These are phyloP conservation scores for Ethmia dodecea DNA, from an alignment of 2,888 invertebrate species.

Conservation along the genomic window DNA sequence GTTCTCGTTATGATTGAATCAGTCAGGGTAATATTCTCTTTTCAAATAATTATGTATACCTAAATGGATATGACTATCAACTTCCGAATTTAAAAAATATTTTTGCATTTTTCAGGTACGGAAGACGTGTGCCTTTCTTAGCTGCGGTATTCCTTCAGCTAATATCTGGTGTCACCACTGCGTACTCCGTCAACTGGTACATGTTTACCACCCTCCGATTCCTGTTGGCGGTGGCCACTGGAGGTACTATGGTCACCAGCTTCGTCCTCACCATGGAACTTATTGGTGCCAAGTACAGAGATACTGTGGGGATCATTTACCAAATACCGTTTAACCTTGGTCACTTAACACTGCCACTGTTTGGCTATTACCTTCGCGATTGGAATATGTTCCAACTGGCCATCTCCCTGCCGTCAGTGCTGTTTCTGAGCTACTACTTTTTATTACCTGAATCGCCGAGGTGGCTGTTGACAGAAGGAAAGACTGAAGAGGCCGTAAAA, in stretches of 20 bases:
- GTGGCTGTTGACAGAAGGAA: slow-evolving; percentile 86
- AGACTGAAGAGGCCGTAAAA: slow-evolving; percentile 78
- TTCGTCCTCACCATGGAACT: slow-evolving; percentile 84
- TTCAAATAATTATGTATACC: no score
- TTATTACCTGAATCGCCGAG: slow-evolving; percentile 89
- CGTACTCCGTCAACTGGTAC: slow-evolving; percentile 82
- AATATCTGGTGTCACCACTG: slow-evolving; percentile 82
- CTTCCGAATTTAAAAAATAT: no score
- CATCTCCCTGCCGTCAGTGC: slow-evolving; percentile 78
- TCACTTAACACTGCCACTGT: slow-evolving; percentile 79
- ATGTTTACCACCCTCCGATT: slow-evolving; percentile 84
- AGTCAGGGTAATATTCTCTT: no score
- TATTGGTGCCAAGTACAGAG: slow-evolving; percentile 77
- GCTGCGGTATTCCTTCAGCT: slow-evolving; percentile 85
- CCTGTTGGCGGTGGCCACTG: slow-evolving; percentile 85
- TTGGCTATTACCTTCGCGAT: slow-evolving; percentile 81
- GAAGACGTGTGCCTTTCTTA: slow-evolving; percentile 85
- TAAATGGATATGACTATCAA: no score
- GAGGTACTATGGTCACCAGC: slow-evolving; percentile 90
- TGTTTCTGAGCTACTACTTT: slow-evolving; percentile 84
- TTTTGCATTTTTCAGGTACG: slow-evolving; percentile 76
- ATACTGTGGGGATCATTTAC: slow-evolving; percentile 83
- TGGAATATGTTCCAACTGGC: slow-evolving; percentile 84
- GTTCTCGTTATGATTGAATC: no score
- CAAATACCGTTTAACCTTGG: slow-evolving; percentile 85